phyloP scores from a whole-genome alignment of 2,888 invertebrate genomes.

The Perithous albicinctus region DNA sequence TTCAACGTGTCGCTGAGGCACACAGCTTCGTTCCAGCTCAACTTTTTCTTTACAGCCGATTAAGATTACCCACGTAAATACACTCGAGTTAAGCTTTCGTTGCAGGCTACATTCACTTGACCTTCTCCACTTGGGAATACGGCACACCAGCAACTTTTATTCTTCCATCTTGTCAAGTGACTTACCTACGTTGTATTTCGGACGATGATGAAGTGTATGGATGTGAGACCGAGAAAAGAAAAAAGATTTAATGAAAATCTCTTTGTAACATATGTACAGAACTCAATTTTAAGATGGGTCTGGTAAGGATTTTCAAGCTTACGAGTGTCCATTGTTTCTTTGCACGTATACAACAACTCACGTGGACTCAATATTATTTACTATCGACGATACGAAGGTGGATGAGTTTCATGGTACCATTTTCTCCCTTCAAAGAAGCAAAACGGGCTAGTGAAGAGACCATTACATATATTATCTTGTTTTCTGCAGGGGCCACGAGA shows the following conservation, averaged over 20 bases:
- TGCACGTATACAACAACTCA: not conserved
- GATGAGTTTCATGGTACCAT: not conserved
- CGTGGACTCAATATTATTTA: not conserved
- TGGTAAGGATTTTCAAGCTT: not conserved
- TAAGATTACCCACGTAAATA: constrained; percentile 82
- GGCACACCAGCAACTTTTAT: constrained; percentile 56
- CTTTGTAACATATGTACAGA: not conserved
- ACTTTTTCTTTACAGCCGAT: constrained; percentile 70
- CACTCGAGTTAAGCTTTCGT: constrained; percentile 72
- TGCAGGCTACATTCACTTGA: constrained; percentile 75
- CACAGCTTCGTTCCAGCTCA: constrained; percentile 22
- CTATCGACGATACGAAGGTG: not conserved
- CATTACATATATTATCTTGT: not conserved
- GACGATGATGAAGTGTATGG: constrained; percentile 5
- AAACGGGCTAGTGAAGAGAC: not conserved
- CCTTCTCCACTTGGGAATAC: constrained; percentile 70
- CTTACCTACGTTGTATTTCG: constrained; percentile 8
- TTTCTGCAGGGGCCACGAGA: too few relatives aligned
- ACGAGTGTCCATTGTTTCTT: not conserved
- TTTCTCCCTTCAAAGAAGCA: not conserved
- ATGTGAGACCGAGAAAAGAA: constrained; percentile 44
- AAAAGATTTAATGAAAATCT: not conserved
- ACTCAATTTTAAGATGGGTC: not conserved
- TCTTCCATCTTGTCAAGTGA: constrained; percentile 23
- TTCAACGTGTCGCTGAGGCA: constrained; percentile 39